Base-by-base conservation (phyloP, 2,113 vertebrate species). In the Datnioides undecimradiatus region DNA sequence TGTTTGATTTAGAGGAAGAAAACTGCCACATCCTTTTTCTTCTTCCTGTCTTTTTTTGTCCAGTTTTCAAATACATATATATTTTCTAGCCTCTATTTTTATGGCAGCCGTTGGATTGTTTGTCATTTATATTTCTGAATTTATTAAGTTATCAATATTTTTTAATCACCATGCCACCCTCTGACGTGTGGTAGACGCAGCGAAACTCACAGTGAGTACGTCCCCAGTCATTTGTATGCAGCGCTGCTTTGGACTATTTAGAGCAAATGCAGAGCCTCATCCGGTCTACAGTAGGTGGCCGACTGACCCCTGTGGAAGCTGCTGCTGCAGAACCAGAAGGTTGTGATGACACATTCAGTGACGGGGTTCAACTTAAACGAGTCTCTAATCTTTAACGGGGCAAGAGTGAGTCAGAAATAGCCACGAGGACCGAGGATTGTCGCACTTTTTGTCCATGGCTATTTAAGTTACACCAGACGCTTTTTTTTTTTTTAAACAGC, bases 1-100 rank as follows among this genome's bases (percentile, higher is more conserved):
- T 23, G 10, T 70, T 74, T 82, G 64, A 83, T 83, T 80, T 65
- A 76, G 14, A 43, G 52, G 36, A 75, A 1, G 16, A 25, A 84
- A 51, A 83, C n/a, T 69, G 52, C 23, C 33, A 45, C 27, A 34
- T 36, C 19, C 27, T 60, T 25, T 75, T 60, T 54, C 46, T 54
- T 76, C 14, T 16, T 71, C 11, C 36, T 29, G 12, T 51, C 19
- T 2, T 11, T 66, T 65, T 33, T 40, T 31, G 21, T n/a, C 16
- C 4, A 8, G 70, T 40, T 64, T 71, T 27, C 25, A 9, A 62
- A 76, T 66, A 70, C 79, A 17, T 58, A 76, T 66, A 70, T 81
- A 17, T 58, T 40, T 41, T 63, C 21, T 73, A 43, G 46, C 41
- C 31, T 76, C 51, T 43, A 3, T 70, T 70, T 75, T 79, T 46